These are phyloP conservation scores for Phylloscopus trochiloides DNA, from an alignment of 2,113 vertebrate species.

Conservation along the genomic window DNA sequence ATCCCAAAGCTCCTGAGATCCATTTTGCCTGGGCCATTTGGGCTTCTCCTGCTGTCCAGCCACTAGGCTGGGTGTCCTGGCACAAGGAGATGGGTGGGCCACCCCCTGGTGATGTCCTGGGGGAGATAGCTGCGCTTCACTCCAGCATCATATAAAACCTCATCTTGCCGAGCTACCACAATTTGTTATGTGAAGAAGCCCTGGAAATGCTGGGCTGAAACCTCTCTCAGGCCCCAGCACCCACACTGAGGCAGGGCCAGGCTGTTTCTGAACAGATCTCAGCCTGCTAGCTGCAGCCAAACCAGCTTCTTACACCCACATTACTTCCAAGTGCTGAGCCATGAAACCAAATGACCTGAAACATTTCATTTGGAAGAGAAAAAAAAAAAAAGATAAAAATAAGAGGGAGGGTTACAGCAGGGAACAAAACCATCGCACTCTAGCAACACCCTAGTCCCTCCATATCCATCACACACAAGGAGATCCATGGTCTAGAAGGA, in stretches of 20 bases:
- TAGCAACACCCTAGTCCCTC: not conserved
- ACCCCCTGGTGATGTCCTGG: not conserved
- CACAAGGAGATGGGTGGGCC: rapidly evolving
- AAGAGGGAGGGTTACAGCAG: not conserved
- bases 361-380: not conserved
- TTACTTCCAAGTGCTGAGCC: not conserved
- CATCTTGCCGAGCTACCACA: rapidly evolving
- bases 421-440: not conserved
- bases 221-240: rapidly evolving
- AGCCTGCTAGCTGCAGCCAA: not conserved
- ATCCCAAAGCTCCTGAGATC: not conserved
- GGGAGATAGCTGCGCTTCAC: not conserved
- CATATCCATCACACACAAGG: rapidly evolving
- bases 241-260: rapidly evolving
- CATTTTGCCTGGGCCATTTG: not conserved
- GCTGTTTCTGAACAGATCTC: not conserved
- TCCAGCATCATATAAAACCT: not conserved
- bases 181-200: not conserved
- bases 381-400: too few species aligned
- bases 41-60: not conserved
- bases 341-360: not conserved
- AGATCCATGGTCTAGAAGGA: not conserved
- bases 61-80: not conserved
- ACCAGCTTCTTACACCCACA: not conserved
- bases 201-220: not conserved